Evolutionary conservation across 2,888 invertebrate species (phyloP).

Genomic region (Pristionchus japonicus): DNA sequence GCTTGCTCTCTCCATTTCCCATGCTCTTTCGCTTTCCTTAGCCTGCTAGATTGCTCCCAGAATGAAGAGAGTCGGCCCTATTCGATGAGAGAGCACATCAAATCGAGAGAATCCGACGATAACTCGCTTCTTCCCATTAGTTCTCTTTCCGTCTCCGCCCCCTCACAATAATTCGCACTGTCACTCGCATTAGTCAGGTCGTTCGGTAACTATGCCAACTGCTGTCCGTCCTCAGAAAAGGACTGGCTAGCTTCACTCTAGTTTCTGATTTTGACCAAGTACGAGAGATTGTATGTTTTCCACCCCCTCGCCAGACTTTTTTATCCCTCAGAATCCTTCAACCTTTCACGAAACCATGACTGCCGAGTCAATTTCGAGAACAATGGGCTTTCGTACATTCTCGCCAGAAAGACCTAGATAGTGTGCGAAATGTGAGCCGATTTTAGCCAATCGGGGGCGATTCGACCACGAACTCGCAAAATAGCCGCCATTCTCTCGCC

Average conservation of each 20-base stretch:
- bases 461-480: background rate
- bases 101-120: no score
- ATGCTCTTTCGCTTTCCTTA: no score
- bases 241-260: no score
- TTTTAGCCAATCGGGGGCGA: no score
- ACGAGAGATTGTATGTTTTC: no score
- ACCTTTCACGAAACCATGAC: background rate
- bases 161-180: background rate
- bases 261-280: no score
- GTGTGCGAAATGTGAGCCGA: no score
- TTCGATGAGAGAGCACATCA: background rate
- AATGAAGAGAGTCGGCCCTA: background rate
- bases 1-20: no score
- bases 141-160: background rate
- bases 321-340: background rate
- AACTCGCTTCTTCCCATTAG: background rate
- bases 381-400: background rate
- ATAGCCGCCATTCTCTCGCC: background rate
- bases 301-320: background rate
- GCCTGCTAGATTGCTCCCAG: no score
- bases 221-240: no score
- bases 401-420: no score
- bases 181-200: background rate
- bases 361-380: background rate
- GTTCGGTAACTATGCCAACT: background rate